These are phyloP conservation scores for Caenorhabditis panamensis DNA, from an alignment of 2,888 invertebrate species.

Conservation along the genomic window DNA sequence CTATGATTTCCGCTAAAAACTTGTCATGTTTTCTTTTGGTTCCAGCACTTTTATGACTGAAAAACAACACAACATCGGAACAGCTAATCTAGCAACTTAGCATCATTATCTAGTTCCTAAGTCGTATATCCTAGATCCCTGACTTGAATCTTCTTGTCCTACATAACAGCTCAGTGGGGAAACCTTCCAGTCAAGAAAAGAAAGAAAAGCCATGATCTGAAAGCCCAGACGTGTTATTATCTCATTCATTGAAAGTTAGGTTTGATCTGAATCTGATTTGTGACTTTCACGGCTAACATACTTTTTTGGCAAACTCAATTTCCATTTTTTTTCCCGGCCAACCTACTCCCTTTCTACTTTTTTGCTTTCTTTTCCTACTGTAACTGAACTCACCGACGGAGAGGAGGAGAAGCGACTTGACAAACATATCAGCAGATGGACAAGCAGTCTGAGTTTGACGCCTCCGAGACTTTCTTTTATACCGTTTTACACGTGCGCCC, in stretches of 20 bases:
- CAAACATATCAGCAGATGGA: constrained; percentile 47
- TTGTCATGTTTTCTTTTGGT: not conserved
- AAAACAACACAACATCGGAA: not conserved
- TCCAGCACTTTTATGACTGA: not conserved
- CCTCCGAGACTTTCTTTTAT: constrained; percentile 32
- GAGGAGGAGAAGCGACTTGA: constrained; percentile 50
- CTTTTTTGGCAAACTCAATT: not conserved
- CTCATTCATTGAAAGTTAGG: not conserved
- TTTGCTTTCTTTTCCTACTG: not conserved
- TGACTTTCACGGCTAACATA: not conserved
- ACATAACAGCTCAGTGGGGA: not conserved
- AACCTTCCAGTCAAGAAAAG: not conserved
- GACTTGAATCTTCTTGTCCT: not conserved
- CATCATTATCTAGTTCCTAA: too few relatives aligned
- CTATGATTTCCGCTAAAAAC: constrained; percentile 18
- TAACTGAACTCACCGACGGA: constrained; percentile 40
- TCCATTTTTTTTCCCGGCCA: too few relatives aligned
- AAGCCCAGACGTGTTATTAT: not conserved
- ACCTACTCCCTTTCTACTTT: not conserved
- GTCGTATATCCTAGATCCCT: not conserved
- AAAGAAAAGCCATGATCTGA: not conserved
- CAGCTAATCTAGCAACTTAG: not conserved
- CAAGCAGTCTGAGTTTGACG: constrained; percentile 30
- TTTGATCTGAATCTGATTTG: not conserved
- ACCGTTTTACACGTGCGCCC: constrained; percentile 39